A percentile compares a stretch with the other conserved stretches of the same genome.
These are phyloP conservation scores for Apotomis betuletana DNA, from an alignment of 2,888 invertebrate species.

Conservation along the genomic window DNA sequence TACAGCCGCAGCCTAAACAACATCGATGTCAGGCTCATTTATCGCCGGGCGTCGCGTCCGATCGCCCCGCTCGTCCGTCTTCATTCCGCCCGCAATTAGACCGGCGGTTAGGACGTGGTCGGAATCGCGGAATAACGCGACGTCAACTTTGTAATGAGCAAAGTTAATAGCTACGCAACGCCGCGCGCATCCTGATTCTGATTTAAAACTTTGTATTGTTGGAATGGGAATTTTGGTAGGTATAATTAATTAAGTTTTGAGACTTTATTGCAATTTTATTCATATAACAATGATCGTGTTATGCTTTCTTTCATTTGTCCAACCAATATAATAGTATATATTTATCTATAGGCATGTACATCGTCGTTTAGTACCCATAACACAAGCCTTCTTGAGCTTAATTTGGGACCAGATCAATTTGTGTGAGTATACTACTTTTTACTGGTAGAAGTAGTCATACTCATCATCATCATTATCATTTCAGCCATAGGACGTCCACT, in stretches of 20 bases:
- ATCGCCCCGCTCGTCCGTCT: constrained; percentile 87
- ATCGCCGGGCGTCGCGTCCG: constrained; percentile 79
- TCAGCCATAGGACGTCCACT: too few relatives aligned
- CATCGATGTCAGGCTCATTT: constrained; percentile 69
- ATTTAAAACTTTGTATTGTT: constrained; percentile 66
- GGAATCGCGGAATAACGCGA: constrained; percentile 62
- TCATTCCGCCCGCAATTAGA: constrained; percentile 88
- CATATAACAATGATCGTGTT: not conserved
- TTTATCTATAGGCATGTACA: too few relatives aligned
- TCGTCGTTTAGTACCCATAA: too few relatives aligned
- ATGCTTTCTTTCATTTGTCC: too few relatives aligned
- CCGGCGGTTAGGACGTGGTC: constrained; percentile 83
- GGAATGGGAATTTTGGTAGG: not conserved
- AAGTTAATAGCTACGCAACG: constrained; percentile 81
- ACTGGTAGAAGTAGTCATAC: too few relatives aligned
- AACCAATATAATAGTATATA: too few relatives aligned
- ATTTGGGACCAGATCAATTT: too few relatives aligned
- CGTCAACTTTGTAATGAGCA: constrained; percentile 84
- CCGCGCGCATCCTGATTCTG: constrained; percentile 70
- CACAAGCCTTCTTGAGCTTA: too few relatives aligned
- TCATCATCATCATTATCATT: too few relatives aligned
- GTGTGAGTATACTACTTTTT: too few relatives aligned
- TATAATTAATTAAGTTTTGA: not conserved
- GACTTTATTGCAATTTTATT: not conserved
- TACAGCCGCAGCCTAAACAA: constrained; percentile 64